Evolutionary conservation across 1,140 invertebrate genomes (phyloP), one percentile per base, ranked within the genome.

Genomic region (Gryon sp.): DNA sequence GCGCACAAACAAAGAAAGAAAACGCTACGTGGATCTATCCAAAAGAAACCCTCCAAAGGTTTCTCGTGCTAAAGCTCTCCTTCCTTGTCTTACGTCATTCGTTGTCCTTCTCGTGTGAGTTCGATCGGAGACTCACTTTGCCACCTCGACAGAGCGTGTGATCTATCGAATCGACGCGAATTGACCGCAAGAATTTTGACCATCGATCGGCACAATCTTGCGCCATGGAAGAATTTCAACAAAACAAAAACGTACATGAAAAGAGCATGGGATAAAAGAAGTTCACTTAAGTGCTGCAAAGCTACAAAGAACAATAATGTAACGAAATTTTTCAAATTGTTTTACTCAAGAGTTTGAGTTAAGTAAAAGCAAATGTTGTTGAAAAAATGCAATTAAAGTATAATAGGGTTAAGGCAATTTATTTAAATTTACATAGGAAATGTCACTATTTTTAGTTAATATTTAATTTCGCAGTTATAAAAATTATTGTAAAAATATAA

Each of bases 141-240:
- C 65, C 73, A 76, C 59, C 59, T 76, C 59, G 41, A 57, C 50
- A 19, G 57, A 78, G 55, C 68, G 75, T 78, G 75, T 78, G 75
- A 78, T 78, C 75, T 78, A 69, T 78, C 68, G 68, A 41, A 68
- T 73, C 68, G 68, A 59, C 60, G 52, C 73, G 55, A 76, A 76
- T 76, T 66, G 65, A 76, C 65, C 66, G 52, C 74, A 76, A 76
- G 66, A 76, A 70, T 76, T 76, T 76, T 60, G 52, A 70, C 36
- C 32, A 46, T 22, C 34, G 52, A 63, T 76, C 63, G 14, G 60
- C 34, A 59, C 45, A 70, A 76, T 76, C 74, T 70, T 65, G 36
- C 59, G 38, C 16, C 41, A 34, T 11, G 12, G 11, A 76, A 45
- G 65, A 76, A 76, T 76, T 40, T 68, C 59, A 59, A 76, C 12